Conservation (phyloP, 2,888 invertebrate species). For the Orthosia cruda region DNA sequence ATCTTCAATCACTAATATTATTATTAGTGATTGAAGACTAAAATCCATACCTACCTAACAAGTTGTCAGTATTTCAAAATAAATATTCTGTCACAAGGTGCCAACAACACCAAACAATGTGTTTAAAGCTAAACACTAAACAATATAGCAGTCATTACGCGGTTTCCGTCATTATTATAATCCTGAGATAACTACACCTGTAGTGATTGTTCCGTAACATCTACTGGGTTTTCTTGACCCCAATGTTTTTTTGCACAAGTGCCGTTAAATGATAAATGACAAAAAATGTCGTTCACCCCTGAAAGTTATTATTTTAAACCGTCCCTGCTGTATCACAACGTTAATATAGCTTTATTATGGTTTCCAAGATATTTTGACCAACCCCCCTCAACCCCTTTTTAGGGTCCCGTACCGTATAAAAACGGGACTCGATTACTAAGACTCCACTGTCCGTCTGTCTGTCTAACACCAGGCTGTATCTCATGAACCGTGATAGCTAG, state of each 20-base stretch:
- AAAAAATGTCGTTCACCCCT: constrained; percentile 9
- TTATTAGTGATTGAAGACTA: no score
- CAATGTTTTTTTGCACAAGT: constrained; percentile 20
- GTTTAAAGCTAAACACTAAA: constrained; percentile 60
- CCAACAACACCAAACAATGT: constrained; percentile 56
- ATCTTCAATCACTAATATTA: no score
- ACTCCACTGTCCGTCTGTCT: no score
- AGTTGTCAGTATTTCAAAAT: background rate
- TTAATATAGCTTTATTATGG: no score
- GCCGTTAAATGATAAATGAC: background rate
- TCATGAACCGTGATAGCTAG: no score
- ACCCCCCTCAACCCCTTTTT: no score
- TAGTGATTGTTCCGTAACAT: constrained; percentile 55
- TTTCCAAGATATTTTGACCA: no score
- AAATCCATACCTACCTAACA: no score
- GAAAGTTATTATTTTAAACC: background rate
- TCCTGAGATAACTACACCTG: constrained; percentile 52
- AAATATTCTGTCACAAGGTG: constrained; percentile 50
- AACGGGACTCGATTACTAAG: no score
- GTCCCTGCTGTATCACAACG: no score
- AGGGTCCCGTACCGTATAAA: no score
- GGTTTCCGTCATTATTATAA: constrained; percentile 75
- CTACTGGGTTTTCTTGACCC: constrained; percentile 51
- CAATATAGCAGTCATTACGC: constrained; percentile 73
- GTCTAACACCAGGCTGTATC: no score